These are phyloP conservation scores for Serripes groenlandicus DNA, from an alignment of 2,888 invertebrate genomes.

Conservation along the genomic window DNA sequence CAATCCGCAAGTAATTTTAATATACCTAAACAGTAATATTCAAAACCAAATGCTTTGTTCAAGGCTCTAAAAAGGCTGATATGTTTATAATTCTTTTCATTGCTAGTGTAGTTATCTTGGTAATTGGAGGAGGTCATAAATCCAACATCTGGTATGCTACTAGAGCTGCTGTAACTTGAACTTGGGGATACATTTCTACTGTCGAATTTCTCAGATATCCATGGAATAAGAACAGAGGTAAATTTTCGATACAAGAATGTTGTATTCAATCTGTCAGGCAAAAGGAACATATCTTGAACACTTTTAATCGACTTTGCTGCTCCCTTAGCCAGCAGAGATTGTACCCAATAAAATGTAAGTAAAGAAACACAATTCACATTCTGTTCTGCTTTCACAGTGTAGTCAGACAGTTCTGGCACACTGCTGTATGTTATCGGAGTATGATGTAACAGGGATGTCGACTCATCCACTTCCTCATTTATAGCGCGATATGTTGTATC, in stretches of 20 bases:
- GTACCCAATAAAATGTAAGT: constrained; percentile 95
- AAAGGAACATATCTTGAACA: constrained; percentile 84
- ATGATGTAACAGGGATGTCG: constrained; percentile 68
- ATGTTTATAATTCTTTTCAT: constrained; percentile 5
- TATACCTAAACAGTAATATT: constrained; percentile 84
- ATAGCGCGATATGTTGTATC: constrained; percentile 64
- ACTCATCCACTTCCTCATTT: constrained; percentile 73
- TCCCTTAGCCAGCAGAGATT: constrained; percentile 90
- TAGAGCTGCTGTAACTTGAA: constrained; percentile 36
- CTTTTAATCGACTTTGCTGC: constrained; percentile 88
- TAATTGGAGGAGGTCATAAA: background rate
- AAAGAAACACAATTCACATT: constrained; percentile 90
- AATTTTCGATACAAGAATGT: constrained; percentile 76
- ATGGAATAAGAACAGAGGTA: constrained; percentile 58
- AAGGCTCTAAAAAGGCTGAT: constrained; percentile 76
- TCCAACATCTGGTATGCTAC: constrained; percentile 60
- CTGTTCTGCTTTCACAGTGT: constrained; percentile 89
- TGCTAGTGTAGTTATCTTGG: background rate
- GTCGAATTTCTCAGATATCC: constrained; percentile 30
- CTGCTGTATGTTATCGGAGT: constrained; percentile 60
- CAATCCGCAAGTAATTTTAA: constrained; percentile 93
- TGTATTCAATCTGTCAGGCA: constrained; percentile 82
- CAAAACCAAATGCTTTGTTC: constrained; percentile 82
- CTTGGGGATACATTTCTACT: constrained; percentile 26
- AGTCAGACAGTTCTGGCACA: constrained; percentile 32